A percentile compares a stretch with the other conserved stretches of the same genome.
phyloP scores from a whole-genome alignment of 1,140 invertebrate species.

The Drosophila navojoa region DNA sequence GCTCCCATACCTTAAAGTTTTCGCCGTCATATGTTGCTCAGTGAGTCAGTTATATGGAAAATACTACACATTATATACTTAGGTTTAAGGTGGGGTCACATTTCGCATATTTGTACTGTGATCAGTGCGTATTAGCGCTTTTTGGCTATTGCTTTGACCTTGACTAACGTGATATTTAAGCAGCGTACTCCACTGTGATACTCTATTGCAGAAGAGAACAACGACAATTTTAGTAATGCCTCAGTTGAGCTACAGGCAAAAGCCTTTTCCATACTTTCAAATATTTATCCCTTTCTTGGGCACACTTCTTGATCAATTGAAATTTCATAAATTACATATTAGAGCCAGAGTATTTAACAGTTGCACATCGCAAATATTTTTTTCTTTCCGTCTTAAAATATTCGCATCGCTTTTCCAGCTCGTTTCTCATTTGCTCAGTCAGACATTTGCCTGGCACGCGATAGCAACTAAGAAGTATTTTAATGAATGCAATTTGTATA shows the following conservation, averaged over 20 bases:
- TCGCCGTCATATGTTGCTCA: not conserved
- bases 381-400: constrained; percentile 1
- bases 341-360: not conserved
- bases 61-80: not conserved
- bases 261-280: too few species aligned
- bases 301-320: too few species aligned
- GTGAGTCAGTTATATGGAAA: not conserved
- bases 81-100: constrained; percentile 10
- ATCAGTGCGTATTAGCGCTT: not conserved
- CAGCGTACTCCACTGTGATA: not conserved
- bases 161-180: not conserved
- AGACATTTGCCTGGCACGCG: constrained; percentile 50
- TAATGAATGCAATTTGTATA: constrained; percentile 55
- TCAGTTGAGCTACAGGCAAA: not conserved
- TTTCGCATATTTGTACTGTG: constrained; percentile 10
- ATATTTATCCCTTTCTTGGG: too few species aligned
- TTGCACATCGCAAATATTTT: not conserved
- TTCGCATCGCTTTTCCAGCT: not conserved
- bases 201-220: not conserved
- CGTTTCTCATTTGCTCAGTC: constrained; percentile 16
- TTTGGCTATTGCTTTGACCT: constrained; percentile 12
- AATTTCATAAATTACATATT: too few species aligned
- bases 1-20: too few species aligned
- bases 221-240: not conserved
- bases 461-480: constrained; percentile 30